Conservation (phyloP, 1,140 invertebrate species). For the Drosophila serrata region DNA sequence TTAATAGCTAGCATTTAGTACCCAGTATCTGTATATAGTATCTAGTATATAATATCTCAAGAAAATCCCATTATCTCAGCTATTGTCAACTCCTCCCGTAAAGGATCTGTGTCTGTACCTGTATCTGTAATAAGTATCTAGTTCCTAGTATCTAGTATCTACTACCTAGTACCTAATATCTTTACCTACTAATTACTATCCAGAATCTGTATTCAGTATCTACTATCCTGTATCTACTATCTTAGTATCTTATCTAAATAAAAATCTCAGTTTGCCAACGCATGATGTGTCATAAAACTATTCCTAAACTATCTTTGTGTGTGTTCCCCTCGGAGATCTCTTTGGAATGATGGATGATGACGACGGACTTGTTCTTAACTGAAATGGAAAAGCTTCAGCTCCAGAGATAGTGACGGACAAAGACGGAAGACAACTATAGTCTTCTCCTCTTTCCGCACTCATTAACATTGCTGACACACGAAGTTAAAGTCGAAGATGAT, state of each 20-base stretch:
- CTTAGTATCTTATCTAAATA: background rate
- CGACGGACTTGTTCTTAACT: conserved; percentile 9
- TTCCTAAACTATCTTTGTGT: background rate
- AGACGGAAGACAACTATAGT: background rate
- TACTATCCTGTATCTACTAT: background rate
- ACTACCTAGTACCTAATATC: background rate
- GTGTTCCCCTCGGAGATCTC: background rate
- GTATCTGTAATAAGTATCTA: too few relatives aligned
- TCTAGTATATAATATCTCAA: background rate
- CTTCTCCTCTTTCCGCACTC: conserved; percentile 14
- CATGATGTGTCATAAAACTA: conserved; percentile 8
- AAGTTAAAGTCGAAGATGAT: background rate
- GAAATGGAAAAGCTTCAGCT: conserved; percentile 7
- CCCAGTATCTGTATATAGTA: background rate
- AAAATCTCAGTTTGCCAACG: background rate
- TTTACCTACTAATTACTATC: background rate
- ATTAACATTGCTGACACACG: conserved; percentile 12
- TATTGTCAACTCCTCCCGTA: too few relatives aligned
- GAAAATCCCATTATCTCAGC: too few relatives aligned
- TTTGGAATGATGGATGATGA: conserved; percentile 4
- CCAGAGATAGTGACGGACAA: background rate
- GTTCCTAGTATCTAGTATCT: background rate
- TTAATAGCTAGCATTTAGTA: background rate
- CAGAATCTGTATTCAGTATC: background rate
- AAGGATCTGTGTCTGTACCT: too few relatives aligned